Percentiles rank a stretch among this genome's conserved stretches.
Conservation (phyloP, 2,797 vertebrate genomes). For the Phataginus tricuspis region DNA sequence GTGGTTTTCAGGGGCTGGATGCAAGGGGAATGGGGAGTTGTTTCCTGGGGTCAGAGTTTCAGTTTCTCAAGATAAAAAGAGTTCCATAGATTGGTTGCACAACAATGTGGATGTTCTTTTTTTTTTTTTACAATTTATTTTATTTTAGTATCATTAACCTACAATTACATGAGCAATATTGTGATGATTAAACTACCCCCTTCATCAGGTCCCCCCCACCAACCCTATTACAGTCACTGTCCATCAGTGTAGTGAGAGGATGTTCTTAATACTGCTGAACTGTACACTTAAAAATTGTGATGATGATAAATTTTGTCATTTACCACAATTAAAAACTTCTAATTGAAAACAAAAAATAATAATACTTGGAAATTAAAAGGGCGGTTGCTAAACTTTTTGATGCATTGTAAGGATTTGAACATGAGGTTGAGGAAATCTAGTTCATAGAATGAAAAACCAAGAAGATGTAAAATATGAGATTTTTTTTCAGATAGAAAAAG, state of each 20-base stretch:
- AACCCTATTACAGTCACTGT: no score
- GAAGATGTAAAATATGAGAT: not conserved
- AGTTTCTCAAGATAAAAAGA: not conserved
- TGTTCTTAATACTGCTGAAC: not conserved
- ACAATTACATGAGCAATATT: no score
- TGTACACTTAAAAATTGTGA: not conserved
- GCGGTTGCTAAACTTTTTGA: not conserved
- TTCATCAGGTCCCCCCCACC: no score
- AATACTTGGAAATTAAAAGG: not conserved
- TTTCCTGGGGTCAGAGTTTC: not conserved
- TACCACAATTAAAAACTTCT: not conserved
- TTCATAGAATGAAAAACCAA: not conserved
- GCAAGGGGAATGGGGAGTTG: no score
- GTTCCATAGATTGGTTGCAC: not conserved
- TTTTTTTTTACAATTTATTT: no score
- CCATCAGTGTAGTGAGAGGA: no score
- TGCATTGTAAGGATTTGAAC: not conserved
- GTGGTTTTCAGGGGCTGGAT: not conserved
- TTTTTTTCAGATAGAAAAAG: not conserved
- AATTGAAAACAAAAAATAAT: not conserved
- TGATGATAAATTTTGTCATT: not conserved
- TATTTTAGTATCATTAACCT: no score
- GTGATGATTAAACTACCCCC: no score
- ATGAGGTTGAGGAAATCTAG: not conserved
- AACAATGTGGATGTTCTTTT: not conserved